Base-by-base conservation (phyloP, 2,797 vertebrate genomes). In the Rhinella marina region DNA sequence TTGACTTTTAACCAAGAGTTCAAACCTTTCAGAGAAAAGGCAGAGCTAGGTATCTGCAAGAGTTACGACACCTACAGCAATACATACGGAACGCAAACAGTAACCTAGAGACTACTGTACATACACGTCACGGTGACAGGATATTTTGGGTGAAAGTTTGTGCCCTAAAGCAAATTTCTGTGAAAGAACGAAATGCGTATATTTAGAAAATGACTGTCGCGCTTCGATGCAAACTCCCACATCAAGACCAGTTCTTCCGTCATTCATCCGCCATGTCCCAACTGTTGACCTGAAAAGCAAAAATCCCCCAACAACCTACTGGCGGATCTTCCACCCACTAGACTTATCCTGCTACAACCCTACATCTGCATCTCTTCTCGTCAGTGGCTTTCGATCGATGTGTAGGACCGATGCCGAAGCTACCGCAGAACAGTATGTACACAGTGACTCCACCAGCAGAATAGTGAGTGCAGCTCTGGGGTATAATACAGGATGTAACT, bases 1-100 rank as follows among this genome's bases (percentile, higher is more conserved):
- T 75, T 73, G 5, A 48, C 66, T 72, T 82, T 54, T 82, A 17
- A 52, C 41, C 29, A 54, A 82, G 64, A 68, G 54, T 29, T 52
- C 7, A 0, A 54, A 29, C 16, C 25, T 78, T 56, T 52, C 52
- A 7, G 41, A 25, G 61, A 66, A 50, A 25, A 21, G 8, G 8
- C 48, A 82, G 9, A 0, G n/a, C 81, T 21, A 16, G 52, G 32
- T 54, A 13, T 56, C 52, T 32, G 64, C 50, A 27, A 72, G 17
- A 54, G 48, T 54, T 72, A 27, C 66, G 21, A 83, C 52, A 83
- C 19, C 19, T 70, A 14, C 9, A 27, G 27, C 50, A 56, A 72
- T 29, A 27, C 61, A 41, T 27, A 27, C 11, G 68, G 9, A 66
- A 82, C 41, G 66, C 48, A 21, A 82, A 64, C 80, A 68, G 16